These are phyloP conservation scores for Protobothrops flavoviridis DNA, from an alignment of 2,113 vertebrate genomes.

Conservation along the genomic window DNA sequence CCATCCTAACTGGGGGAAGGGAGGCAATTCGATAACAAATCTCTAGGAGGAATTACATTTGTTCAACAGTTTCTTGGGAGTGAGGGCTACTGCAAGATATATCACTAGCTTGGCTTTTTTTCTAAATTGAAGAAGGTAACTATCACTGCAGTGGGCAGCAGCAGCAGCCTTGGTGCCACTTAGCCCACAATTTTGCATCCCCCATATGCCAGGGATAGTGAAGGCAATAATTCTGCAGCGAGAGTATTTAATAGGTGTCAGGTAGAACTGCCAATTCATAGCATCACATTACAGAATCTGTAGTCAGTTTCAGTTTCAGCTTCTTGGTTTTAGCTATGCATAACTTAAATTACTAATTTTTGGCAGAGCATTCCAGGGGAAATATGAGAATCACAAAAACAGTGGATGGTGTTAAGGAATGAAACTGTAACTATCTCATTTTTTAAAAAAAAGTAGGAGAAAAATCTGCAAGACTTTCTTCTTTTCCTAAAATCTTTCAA, in stretches of 20 bases:
- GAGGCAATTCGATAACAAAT: background rate
- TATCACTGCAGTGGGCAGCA: background rate
- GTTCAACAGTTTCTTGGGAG: background rate
- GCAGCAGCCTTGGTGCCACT: background rate
- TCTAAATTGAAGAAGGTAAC: background rate
- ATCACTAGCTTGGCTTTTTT: background rate
- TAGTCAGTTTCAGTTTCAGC: background rate
- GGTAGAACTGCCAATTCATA: background rate
- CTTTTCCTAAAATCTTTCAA: background rate
- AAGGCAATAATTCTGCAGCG: background rate
- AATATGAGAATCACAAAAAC: background rate
- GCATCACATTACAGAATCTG: background rate
- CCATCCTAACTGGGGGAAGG: background rate
- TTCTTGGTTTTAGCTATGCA: background rate
- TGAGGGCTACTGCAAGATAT: background rate
- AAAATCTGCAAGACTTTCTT: background rate
- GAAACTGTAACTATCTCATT: background rate
- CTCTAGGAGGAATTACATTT: background rate
- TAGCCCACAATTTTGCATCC: background rate
- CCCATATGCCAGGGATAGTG: background rate
- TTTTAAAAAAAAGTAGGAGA: background rate
- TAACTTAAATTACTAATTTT: background rate
- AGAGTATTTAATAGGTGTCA: background rate
- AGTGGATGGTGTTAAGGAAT: background rate
- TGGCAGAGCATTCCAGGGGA: background rate